Percentiles rank a stretch among this genome's conserved stretches.
phyloP scores from a whole-genome alignment of 2,113 vertebrate genomes.

The Ptilonorhynchus violaceus region DNA sequence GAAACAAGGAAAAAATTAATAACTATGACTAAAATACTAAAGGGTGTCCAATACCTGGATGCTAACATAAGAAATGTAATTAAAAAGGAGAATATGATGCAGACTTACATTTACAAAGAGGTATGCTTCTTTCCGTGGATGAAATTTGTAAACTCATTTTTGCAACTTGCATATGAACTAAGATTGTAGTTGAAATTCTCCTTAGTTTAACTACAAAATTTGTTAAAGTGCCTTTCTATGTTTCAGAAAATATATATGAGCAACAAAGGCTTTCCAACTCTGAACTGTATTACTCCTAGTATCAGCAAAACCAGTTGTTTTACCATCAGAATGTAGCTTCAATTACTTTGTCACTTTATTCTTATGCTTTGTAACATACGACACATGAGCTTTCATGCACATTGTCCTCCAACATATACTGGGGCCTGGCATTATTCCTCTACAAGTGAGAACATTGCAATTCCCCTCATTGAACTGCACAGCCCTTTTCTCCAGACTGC shows the following conservation, averaged over 20 bases:
- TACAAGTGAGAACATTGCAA: background rate
- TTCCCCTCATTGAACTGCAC: background rate
- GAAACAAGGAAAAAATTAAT: background rate
- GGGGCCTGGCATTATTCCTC: background rate
- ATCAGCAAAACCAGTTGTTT: background rate
- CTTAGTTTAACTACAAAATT: background rate
- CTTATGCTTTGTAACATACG: background rate
- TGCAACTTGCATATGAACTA: background rate
- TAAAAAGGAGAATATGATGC: background rate
- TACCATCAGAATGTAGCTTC: background rate
- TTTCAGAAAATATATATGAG: background rate
- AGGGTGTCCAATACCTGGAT: background rate
- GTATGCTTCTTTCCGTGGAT: background rate
- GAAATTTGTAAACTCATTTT: background rate
- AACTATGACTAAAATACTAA: background rate
- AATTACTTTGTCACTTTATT: background rate
- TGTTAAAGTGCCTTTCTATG: background rate
- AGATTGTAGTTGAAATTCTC: background rate
- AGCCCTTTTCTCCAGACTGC: background rate
- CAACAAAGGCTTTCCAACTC: background rate
- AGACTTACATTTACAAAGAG: background rate
- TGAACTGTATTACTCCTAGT: background rate
- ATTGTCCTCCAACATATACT: fast-evolving
- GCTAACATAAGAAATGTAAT: background rate
- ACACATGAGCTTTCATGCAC: background rate